Evolutionary conservation across 2,888 invertebrate genomes (phyloP), one percentile per base, ranked within the genome.

Genomic region (Nowickia ferox): DNA sequence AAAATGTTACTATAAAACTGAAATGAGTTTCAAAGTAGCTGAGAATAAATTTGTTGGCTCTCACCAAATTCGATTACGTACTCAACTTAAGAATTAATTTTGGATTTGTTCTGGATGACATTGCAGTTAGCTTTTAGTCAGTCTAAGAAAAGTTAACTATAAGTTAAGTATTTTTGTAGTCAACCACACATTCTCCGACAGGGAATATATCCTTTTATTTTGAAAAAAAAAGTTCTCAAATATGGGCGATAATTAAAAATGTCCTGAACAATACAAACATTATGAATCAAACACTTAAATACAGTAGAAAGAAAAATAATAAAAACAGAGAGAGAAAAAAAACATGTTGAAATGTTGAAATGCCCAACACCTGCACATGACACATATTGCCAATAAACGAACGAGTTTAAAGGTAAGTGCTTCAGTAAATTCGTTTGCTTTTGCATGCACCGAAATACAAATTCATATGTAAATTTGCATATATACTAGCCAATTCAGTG

Each of bases 371-470:
- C 82, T 82, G 82, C 46, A 63, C 51, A 22, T 85, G 85, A 82
- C 82, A 85, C 63, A 85, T 83, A 83, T 85, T 79, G 85, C 30
- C 69, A 78, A 82, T 85, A 69, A 75, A 71, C 69, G 53, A 65
- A 55, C 65, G 48, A 40, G 68, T 59, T 59, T 40, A 71, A 68
- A 57, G 51, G 57, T 30, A 72, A 77, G 66, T 53, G 44, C 46
- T 61, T 40, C 6, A 68, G 38, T 66, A 22, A 38, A 72, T 1
- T 55, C 55, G 55, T 44, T 42, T 55, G 6, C 42, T 42, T 11
- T 40, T 15, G 57, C 44, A 48, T 11, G 42, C 61, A 40, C 22
- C n/a, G 19, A 61, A 46, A 57, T 48, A 83, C 30, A 57, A 19
- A 66, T 71, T 30, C 69, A 76, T 44, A 80, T 59, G 48, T 69